Evolutionary conservation across 2,113 vertebrate genomes (phyloP).

Genomic region (Lophura nycthemera): DNA sequence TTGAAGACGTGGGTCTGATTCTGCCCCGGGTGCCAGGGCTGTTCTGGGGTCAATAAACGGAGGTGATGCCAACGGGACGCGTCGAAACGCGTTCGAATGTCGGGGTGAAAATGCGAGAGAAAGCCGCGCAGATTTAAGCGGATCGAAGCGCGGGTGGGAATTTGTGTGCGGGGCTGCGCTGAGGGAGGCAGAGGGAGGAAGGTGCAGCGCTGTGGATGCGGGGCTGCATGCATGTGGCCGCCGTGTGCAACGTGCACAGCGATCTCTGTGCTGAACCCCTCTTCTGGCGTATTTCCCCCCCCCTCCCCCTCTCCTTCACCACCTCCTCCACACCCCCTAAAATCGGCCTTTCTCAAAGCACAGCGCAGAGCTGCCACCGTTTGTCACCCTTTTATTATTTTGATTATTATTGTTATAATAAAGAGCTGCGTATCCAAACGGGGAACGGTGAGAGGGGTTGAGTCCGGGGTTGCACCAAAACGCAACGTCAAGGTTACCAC

Average conservation of each 20-base stretch:
- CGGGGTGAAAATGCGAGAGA: background rate
- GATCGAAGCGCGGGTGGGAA: too few species aligned
- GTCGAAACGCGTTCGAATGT: background rate
- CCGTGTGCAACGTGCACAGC: background rate
- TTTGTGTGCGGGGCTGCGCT: background rate
- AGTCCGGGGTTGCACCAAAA: background rate
- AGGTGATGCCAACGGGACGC: background rate
- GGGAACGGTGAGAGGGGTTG: background rate
- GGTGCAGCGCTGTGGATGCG: background rate
- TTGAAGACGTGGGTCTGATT: background rate
- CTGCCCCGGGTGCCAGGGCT: background rate
- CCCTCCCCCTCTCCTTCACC: too few species aligned
- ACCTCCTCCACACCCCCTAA: background rate
- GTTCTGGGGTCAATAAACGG: background rate
- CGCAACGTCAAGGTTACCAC: slow-evolving; percentile 80
- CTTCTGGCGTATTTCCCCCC: background rate
- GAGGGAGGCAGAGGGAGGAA: background rate
- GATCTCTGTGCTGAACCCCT: background rate
- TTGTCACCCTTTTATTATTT: background rate
- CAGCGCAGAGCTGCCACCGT: background rate
- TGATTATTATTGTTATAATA: background rate
- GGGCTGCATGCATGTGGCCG: background rate
- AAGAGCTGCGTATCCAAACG: background rate
- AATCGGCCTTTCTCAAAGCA: background rate
- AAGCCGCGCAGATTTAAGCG: background rate